A percentile compares a stretch with the other conserved stretches of the same genome.
phyloP scores from a whole-genome alignment of 2,797 vertebrate species.

The Hypotaenidia okinawae region DNA sequence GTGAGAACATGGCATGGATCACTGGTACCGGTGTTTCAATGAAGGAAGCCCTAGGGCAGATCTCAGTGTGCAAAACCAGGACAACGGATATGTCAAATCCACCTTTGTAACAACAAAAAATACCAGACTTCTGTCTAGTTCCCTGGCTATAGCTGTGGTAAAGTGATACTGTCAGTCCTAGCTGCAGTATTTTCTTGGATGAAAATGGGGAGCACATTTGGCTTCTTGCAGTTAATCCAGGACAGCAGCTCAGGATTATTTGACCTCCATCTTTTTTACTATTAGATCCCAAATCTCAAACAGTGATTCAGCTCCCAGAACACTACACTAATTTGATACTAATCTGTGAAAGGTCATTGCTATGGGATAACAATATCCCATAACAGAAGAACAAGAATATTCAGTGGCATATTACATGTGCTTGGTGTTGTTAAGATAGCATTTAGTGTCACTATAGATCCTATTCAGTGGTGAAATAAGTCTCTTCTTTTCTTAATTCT shows the following conservation, averaged over 20 bases:
- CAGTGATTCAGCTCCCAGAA: constrained; percentile 1
- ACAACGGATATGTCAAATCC: background rate
- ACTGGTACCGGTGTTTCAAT: fast-evolving
- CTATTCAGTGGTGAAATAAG: background rate
- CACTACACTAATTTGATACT: background rate
- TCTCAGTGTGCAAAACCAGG: background rate
- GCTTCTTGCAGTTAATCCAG: background rate
- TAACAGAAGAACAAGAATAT: background rate
- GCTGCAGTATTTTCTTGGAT: background rate
- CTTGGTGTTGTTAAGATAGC: background rate
- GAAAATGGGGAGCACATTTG: background rate
- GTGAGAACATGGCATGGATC: background rate
- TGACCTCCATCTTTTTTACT: background rate
- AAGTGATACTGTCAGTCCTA: background rate
- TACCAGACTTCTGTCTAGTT: background rate
- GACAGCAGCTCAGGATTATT: background rate
- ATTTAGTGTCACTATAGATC: background rate
- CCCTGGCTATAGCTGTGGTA: background rate
- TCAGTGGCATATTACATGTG: constrained; percentile 5
- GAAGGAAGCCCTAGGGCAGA: background rate
- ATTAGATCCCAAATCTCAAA: background rate
- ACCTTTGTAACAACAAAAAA: background rate
- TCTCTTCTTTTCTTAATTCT: background rate
- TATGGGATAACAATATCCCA: background rate
- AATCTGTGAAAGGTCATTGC: constrained; percentile 18